phyloP scores from a whole-genome alignment of 1,140 invertebrate genomes.

The Phymorhynchus buccinoides region DNA sequence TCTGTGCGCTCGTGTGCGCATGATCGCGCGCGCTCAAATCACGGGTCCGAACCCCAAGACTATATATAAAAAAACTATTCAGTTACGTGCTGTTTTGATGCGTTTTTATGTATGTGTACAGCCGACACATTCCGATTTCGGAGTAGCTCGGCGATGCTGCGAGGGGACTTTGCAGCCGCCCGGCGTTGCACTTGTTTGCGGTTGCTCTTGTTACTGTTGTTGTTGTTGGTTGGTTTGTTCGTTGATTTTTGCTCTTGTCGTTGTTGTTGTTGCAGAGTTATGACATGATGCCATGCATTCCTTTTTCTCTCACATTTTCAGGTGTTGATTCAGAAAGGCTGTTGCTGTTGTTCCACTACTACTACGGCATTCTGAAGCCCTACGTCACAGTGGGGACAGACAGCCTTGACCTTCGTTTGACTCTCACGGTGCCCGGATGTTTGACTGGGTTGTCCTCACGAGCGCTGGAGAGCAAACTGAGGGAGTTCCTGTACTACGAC shows the following conservation, averaged over 20 bases:
- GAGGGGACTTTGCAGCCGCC: too few relatives aligned
- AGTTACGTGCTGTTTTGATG: too few relatives aligned
- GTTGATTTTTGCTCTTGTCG: not conserved
- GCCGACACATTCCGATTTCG: too few relatives aligned
- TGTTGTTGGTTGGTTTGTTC: not conserved
- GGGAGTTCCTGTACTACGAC: constrained; percentile 29
- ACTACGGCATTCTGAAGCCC: constrained; percentile 30
- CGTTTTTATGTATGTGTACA: too few relatives aligned
- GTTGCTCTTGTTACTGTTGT: too few relatives aligned
- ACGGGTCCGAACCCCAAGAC: too few relatives aligned
- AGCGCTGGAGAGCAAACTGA: not conserved
- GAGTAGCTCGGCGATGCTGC: too few relatives aligned
- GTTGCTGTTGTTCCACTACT: constrained; percentile 37
- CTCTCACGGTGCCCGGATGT: constrained; percentile 1
- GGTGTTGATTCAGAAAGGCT: constrained; percentile 20
- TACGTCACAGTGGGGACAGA: constrained; percentile 2
- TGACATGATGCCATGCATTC: not conserved
- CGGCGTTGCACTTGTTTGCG: too few relatives aligned
- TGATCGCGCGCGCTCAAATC: too few relatives aligned
- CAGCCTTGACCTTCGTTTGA: not conserved
- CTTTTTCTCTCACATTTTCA: not conserved
- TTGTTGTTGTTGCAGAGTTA: too few relatives aligned
- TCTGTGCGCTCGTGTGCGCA: too few relatives aligned
- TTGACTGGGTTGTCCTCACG: not conserved
- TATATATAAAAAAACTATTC: too few relatives aligned